These are phyloP conservation scores for Helogale parvula DNA, from an alignment of 2,113 vertebrate genomes.

Conservation along the genomic window DNA sequence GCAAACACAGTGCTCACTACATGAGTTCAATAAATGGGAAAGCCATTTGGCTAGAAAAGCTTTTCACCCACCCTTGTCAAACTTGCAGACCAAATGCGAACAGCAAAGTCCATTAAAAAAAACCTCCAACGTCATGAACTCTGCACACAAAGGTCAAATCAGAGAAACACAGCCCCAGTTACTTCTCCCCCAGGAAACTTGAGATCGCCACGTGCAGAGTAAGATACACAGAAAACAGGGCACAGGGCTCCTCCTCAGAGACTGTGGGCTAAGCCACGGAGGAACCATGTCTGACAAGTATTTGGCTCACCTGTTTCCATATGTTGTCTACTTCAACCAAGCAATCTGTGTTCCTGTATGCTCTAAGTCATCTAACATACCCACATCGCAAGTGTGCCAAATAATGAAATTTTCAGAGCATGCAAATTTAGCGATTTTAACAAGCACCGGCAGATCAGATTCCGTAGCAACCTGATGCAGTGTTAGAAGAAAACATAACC, in stretches of 20 bases:
- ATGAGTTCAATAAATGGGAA: neutral
- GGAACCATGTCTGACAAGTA: neutral
- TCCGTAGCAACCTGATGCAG: slow-evolving; percentile 46
- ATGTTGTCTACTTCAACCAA: neutral
- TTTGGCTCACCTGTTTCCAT: slow-evolving; percentile 10
- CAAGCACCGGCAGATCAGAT: slow-evolving; percentile 38
- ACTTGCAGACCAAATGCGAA: slow-evolving; percentile 8
- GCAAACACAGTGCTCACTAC: neutral
- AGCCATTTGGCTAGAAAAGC: slow-evolving; percentile 30
- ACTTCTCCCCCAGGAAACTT: neutral
- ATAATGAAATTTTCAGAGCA: slow-evolving; percentile 34
- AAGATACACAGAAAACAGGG: neutral
- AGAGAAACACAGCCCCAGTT: neutral
- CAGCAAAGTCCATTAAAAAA: neutral
- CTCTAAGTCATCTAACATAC: slow-evolving; percentile 16
- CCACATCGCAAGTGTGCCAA: neutral
- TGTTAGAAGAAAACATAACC: slow-evolving; percentile 1
- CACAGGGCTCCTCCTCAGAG: neutral
- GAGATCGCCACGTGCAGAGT: neutral
- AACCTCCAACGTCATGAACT: neutral
- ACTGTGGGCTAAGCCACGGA: neutral
- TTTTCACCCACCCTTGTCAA: neutral
- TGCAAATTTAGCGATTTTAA: slow-evolving; percentile 66
- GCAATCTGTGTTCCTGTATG: neutral
- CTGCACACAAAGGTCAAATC: neutral